Evolutionary conservation across 2,888 invertebrate genomes (phyloP), one percentile per base, ranked within the genome.

Genomic region (Harmothoe impar): DNA sequence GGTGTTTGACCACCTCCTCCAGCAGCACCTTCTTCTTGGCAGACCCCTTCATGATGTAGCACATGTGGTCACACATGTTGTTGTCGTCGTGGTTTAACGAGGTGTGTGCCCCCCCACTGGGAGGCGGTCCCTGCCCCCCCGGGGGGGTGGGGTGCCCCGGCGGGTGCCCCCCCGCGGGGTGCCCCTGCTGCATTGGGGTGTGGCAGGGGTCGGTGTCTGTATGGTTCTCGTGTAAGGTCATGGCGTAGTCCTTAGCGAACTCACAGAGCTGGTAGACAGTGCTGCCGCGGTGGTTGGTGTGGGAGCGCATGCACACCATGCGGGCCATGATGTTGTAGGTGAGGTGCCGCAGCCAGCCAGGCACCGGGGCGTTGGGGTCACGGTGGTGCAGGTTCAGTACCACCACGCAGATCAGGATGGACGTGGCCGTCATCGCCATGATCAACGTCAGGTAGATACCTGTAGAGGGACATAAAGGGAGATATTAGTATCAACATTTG

Each of bases 371-470:
- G 33, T 84, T 84, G 29, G 92, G 91, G 90, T 93, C 92, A 3
- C 91, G 91, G 89, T 93, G 93, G 78, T 93, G 93, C n/a, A 93
- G 90, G 89, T 93, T 92, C 5, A 93, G 92, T 17, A 93, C 92
- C n/a, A 93, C 89, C 31, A 93, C 93, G 54, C 92, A 91, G 89
- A 93, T 91, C 33, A 93, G 91, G 62, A 93, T 91, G 78, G 92
- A 92, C 81, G 89, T 91, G 25, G 93, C 92, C 7, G 93, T 93
- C 92, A 93, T 92, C 33, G 92, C 89, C 92, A 93, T 93, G 35
- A 93, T 90, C 89, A 93, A 84, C 3, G 93, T 93, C 90, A 93
- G 54, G 91, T 93, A 93, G 84, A 93, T 93, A 5, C 92, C 92
- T 93, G 91, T 15, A 78, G 91, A 29, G 25, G n/a, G n/a, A n/a